Conservation (phyloP, 2,888 invertebrate species). For the Pachymerium ferrugineum region DNA sequence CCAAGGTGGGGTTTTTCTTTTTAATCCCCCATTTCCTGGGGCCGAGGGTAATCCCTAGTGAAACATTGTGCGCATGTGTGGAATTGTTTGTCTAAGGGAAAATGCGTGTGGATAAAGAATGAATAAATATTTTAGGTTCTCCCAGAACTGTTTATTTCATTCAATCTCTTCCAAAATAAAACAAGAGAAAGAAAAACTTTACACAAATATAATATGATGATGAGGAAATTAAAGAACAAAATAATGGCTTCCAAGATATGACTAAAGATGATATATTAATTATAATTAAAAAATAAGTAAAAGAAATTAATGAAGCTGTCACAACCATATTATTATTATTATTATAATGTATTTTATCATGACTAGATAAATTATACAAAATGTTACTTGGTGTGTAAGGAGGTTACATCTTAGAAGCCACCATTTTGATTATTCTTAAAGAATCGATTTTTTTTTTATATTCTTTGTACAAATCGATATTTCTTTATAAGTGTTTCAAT, state of each 20-base stretch:
- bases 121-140: conserved; percentile 16
- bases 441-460: not conserved
- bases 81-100: conserved; percentile 9
- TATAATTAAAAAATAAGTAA: too few relatives aligned
- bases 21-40: conserved; percentile 4
- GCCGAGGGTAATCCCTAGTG: not conserved
- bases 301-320: too few relatives aligned
- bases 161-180: conserved; percentile 16
- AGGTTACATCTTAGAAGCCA: not conserved
- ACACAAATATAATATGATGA: not conserved
- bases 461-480: not conserved
- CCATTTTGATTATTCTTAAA: not conserved
- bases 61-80: not conserved
- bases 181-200: not conserved
- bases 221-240: not conserved
- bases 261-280: not conserved
- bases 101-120: not conserved
- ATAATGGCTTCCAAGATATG: not conserved
- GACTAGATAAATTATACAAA: not conserved
- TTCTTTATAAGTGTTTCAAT: not conserved
- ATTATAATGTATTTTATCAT: too few relatives aligned
- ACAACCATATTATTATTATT: too few relatives aligned
- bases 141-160: conserved; percentile 10
- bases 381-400: not conserved
- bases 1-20: not conserved